Evolutionary conservation across 2,797 vertebrate species (phyloP), one percentile per base, ranked within the genome.

Genomic region (Astyanax mexicanus): DNA sequence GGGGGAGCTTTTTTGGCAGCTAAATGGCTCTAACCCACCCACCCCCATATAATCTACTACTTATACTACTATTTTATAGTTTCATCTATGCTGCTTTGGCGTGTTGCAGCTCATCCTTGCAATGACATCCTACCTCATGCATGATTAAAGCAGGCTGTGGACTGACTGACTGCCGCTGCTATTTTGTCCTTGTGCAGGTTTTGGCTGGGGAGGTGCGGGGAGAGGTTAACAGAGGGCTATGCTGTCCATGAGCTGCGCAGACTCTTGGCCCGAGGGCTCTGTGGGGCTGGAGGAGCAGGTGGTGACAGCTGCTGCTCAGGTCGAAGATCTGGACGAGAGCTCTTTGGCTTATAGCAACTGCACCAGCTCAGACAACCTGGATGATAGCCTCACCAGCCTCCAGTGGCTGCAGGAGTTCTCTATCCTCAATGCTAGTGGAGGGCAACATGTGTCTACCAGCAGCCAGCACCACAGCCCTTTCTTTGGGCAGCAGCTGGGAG

Each of bases 391-490:
- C 84, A 98, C 97, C 83, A 99, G 96, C 87, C 95, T 99, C 66
- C 95, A 96, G 88, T 99, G 98, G 98, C 94, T 99, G 72, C 95
- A 96, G 88, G 96, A 98, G 79, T 99, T 98, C 90, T 97, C 96
- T 44, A 97, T 98, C 69, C 88, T 94, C 72, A 93, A 91, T 1
- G 84, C 95, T 73, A 92, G 89, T 73, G 92, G 91, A 44, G 93
- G 94, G 69, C 92, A 94, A 60, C 84, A 74, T 35, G 54, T 72
- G 3, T 87, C 87, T 13, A 86, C 85, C n/a, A 88, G 91, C 47
- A 89, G 84, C 45, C 91, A 88, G 32, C 92, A 87, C 0, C 92
- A 91, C 69, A 85, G 87, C 0, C 92, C 94, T 64, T 89, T 94
- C 37, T 92, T 93, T 0, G 89, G 92, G 13, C 93, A 72, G 84